Conservation (phyloP, 2,888 invertebrate species). For the Epinotia nisella region DNA sequence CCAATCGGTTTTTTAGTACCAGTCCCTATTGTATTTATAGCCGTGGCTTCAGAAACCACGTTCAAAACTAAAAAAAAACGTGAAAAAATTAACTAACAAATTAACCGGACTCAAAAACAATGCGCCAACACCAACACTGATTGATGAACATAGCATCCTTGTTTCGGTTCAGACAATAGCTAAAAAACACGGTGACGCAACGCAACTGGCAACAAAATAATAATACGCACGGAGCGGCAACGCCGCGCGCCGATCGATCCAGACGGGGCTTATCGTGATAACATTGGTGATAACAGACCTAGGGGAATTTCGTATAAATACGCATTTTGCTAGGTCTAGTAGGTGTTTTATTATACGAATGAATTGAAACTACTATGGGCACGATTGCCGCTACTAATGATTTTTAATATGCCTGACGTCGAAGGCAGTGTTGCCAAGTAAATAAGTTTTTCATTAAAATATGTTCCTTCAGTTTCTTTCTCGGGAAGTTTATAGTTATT, state of each 20-base stretch:
- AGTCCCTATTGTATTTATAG: neutral
- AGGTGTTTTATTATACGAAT: slow-evolving; percentile 15
- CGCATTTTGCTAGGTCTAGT: slow-evolving; percentile 7
- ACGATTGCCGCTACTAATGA: neutral
- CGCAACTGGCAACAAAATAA: slow-evolving; percentile 42
- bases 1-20: neutral
- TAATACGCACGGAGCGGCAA: slow-evolving; percentile 60
- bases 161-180: slow-evolving; percentile 18
- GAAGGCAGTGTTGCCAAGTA: neutral
- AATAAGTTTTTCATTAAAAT: neutral
- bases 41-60: neutral
- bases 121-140: slow-evolving; percentile 37
- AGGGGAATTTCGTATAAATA: slow-evolving; percentile 5
- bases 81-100: slow-evolving; percentile 33
- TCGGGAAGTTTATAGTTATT: no score
- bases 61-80: slow-evolving; percentile 8
- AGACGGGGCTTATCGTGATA: slow-evolving; percentile 38
- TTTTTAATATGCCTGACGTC: neutral
- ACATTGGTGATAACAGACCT: slow-evolving; percentile 35
- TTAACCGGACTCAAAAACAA: slow-evolving; percentile 42
- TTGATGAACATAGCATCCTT: slow-evolving; percentile 38
- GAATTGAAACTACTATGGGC: neutral
- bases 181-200: slow-evolving; percentile 41
- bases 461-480: neutral
- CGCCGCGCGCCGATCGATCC: slow-evolving; percentile 57